phyloP scores from a whole-genome alignment of 2,113 vertebrate genomes.

The Tonatia bakeri region DNA sequence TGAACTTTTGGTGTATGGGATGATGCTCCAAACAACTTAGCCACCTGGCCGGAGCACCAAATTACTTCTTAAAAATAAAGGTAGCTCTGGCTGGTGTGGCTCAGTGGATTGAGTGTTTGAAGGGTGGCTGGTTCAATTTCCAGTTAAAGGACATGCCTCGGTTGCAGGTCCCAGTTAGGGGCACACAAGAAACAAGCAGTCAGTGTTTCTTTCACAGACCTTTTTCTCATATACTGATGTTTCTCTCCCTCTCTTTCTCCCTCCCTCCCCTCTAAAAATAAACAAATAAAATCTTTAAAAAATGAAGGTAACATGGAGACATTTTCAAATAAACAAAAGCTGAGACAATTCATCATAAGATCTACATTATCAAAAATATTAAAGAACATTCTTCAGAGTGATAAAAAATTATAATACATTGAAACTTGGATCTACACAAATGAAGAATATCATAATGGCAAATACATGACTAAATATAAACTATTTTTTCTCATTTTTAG shows the following conservation, averaged over 20 bases:
- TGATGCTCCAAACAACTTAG: too few species aligned
- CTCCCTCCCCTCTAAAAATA: not conserved
- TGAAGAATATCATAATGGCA: not conserved
- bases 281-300: not conserved
- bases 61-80: too few species aligned
- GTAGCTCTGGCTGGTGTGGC: too few species aligned
- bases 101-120: too few species aligned
- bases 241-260: not conserved
- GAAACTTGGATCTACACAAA: not conserved
- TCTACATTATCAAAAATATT: not conserved
- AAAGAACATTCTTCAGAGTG: not conserved
- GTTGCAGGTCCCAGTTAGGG: not conserved
- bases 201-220: not conserved
- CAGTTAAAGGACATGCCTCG: not conserved
- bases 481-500: not conserved
- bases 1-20: too few species aligned
- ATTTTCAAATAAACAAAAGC: slow-evolving; percentile 32
- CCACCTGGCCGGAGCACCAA: too few species aligned
- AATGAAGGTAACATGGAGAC: not conserved
- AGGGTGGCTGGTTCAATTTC: not conserved
- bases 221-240: not conserved
- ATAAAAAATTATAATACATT: slow-evolving; percentile 4
- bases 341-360: not conserved
- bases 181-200: not conserved
- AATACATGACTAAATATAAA: not conserved